Evolutionary conservation across 2,113 vertebrate species (phyloP).

Genomic region (Raja brachyura): DNA sequence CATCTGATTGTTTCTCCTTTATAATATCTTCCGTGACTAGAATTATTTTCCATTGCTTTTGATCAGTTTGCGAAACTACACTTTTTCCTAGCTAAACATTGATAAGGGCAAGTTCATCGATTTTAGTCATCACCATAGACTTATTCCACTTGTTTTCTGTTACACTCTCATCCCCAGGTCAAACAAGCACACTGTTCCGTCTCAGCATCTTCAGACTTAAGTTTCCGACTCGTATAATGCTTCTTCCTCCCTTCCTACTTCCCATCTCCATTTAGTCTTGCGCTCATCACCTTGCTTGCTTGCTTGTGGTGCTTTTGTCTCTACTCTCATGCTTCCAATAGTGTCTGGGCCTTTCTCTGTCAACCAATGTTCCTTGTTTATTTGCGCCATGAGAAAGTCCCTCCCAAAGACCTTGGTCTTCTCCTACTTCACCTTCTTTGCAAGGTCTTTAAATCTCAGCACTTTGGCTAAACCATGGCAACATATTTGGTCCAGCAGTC

Average conservation of each 20-base stretch:
- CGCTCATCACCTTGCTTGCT: no score
- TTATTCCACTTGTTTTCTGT: neutral
- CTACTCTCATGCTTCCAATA: neutral
- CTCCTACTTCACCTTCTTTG: neutral
- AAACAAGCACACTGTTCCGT: neutral
- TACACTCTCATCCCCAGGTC: neutral
- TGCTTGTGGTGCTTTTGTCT: neutral
- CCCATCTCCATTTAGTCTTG: neutral
- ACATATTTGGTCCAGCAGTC: neutral
- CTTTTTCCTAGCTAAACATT: neutral
- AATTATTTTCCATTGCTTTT: no score
- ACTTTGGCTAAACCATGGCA: neutral
- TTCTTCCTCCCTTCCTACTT: neutral
- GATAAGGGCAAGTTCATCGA: neutral
- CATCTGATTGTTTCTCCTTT: neutral
- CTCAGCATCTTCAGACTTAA: neutral
- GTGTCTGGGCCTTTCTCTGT: neutral
- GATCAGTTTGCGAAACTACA: neutral
- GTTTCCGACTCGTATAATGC: neutral
- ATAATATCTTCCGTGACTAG: neutral
- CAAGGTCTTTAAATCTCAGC: neutral
- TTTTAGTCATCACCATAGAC: neutral
- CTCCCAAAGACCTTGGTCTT: neutral
- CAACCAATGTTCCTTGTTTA: neutral
- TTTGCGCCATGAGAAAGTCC: neutral